Conservation (phyloP, 2,113 vertebrate species). For the Neogobius melanostomus region DNA sequence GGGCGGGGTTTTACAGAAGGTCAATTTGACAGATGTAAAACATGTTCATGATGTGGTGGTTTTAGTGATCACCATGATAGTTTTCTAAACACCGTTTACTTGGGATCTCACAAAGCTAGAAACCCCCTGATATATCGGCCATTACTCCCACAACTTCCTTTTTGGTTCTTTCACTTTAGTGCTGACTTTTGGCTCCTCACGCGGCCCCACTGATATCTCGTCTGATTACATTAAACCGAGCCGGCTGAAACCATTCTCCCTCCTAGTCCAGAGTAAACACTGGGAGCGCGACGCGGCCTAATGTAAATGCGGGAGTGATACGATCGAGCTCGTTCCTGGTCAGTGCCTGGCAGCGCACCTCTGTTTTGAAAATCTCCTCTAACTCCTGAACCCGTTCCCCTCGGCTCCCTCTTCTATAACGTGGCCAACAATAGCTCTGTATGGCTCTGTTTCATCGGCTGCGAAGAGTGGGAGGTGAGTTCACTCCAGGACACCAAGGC, state of each 20-base stretch:
- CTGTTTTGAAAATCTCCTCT: background rate
- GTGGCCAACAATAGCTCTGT: background rate
- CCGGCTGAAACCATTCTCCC: background rate
- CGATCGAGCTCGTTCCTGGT: background rate
- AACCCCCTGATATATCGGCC: too few species aligned
- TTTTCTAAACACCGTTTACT: too few species aligned
- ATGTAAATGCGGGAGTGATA: background rate
- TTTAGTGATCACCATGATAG: too few species aligned
- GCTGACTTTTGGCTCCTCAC: too few species aligned
- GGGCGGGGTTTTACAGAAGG: too few species aligned
- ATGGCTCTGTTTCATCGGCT: background rate
- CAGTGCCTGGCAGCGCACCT: background rate
- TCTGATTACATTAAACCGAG: background rate
- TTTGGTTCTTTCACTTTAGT: too few species aligned
- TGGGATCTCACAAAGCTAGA: too few species aligned
- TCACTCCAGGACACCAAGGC: background rate
- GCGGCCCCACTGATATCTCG: background rate
- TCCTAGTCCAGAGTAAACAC: background rate
- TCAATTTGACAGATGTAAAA: too few species aligned
- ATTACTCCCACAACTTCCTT: too few species aligned
- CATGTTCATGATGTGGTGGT: too few species aligned
- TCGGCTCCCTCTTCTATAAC: background rate
- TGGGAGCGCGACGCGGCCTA: background rate
- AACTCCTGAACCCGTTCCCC: background rate
- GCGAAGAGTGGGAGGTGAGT: background rate